Percentiles rank a stretch among this genome's conserved stretches.
phyloP scores from a whole-genome alignment of 1,140 invertebrate species.

The Cydia strobilella region DNA sequence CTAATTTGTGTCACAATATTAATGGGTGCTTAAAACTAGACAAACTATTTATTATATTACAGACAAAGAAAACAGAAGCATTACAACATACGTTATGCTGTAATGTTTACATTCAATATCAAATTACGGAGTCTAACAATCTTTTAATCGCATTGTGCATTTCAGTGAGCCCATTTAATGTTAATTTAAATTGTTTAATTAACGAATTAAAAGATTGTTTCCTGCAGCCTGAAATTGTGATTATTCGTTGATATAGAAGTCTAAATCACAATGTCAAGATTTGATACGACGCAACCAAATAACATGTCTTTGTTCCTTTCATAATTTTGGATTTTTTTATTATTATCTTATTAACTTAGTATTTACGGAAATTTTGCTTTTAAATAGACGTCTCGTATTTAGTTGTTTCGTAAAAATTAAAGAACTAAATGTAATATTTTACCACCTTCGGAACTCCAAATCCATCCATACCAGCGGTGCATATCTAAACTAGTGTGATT shows the following conservation, averaged over 20 bases:
- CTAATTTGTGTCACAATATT: slow-evolving; percentile 59
- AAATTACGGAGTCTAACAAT: slow-evolving; percentile 38
- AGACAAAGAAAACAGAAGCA: slow-evolving; percentile 39
- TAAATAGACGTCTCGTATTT: slow-evolving; percentile 36
- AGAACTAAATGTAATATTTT: slow-evolving; percentile 51
- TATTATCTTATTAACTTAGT: background rate
- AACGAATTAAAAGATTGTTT: slow-evolving; percentile 29
- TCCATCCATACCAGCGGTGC: slow-evolving; percentile 78
- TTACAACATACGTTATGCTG: slow-evolving; percentile 35
- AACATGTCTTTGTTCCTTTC: background rate
- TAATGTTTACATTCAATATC: slow-evolving; percentile 36
- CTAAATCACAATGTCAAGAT: slow-evolving; percentile 22
- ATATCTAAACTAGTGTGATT: slow-evolving; percentile 66
- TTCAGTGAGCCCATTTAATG: slow-evolving; percentile 2
- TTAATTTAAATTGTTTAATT: slow-evolving; percentile 25
- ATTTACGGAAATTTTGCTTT: slow-evolving; percentile 37
- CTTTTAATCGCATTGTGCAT: slow-evolving; percentile 38
- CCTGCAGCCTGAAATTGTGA: slow-evolving; percentile 2
- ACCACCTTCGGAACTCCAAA: slow-evolving; percentile 61
- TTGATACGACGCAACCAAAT: background rate
- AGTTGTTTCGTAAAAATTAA: slow-evolving; percentile 38
- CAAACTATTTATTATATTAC: slow-evolving; percentile 35
- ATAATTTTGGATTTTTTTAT: no score
- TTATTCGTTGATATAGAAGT: background rate
- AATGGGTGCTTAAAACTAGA: slow-evolving; percentile 49